A percentile compares a stretch with the other conserved stretches of the same genome.
These are phyloP conservation scores for Desmophyllum pertusum DNA, from an alignment of 92 coral and sea anemone genomes.

Conservation along the genomic window DNA sequence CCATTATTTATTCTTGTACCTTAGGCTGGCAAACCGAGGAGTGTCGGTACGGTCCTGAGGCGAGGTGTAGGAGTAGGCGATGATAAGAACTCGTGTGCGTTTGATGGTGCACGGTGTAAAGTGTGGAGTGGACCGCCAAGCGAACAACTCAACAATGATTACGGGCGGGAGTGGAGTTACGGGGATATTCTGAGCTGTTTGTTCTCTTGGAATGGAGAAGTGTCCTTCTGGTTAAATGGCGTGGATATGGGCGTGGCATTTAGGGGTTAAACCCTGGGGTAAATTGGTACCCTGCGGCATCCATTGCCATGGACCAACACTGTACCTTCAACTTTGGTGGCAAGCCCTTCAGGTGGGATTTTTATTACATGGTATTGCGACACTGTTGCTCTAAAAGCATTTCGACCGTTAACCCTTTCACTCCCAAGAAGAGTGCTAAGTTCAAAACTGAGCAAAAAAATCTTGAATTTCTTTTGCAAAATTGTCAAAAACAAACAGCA, in stretches of 20 bases:
- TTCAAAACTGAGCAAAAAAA: too few relatives aligned
- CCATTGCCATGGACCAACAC: conserved; percentile 97
- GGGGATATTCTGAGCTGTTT: conserved; percentile 94
- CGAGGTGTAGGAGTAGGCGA: conserved; percentile 99
- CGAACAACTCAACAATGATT: conserved; percentile 88
- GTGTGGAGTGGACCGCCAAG: conserved; percentile 96
- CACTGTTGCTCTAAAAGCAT: not conserved
- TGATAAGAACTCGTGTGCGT: conserved; percentile 91
- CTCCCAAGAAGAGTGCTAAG: too few relatives aligned
- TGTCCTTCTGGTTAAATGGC: conserved; percentile 94
- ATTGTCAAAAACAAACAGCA: too few relatives aligned
- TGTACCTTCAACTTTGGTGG: conserved; percentile 93
- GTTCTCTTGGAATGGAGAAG: conserved; percentile 93
- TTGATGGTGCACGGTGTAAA: conserved; percentile 97
- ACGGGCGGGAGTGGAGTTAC: conserved; percentile 87
- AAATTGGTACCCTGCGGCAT: conserved; percentile 94
- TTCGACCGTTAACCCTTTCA: too few relatives aligned
- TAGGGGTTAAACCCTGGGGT: conserved; percentile 67
- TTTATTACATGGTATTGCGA: not conserved
- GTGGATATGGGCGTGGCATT: conserved; percentile 93
- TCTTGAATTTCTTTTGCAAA: too few relatives aligned
- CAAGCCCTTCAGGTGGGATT: conserved; percentile 79
- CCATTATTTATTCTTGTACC: not conserved
- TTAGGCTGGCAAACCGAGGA: conserved; percentile 77
- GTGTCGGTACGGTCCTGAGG: conserved; percentile 95